Evolutionary conservation across 2,888 invertebrate genomes (phyloP).

Genomic region (Hemistola chrysoprasaria): DNA sequence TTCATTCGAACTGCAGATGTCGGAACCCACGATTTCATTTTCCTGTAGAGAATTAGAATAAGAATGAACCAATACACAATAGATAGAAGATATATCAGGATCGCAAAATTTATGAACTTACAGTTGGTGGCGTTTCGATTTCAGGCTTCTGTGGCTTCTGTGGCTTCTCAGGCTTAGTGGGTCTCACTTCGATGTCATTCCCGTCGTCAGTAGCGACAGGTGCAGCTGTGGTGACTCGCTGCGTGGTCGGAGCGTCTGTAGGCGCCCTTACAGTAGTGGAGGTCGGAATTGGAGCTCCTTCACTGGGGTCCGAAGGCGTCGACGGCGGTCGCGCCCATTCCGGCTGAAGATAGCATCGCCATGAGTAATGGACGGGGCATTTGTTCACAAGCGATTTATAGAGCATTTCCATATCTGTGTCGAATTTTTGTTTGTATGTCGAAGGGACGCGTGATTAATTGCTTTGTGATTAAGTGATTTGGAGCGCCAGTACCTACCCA

Average conservation of each 20-base stretch:
- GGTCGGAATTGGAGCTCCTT: constrained; percentile 60
- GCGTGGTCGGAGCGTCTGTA: constrained; percentile 37
- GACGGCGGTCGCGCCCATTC: constrained; percentile 92
- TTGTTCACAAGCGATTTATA: constrained; percentile 45
- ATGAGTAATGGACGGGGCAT: constrained; percentile 44
- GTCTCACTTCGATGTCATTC: constrained; percentile 25
- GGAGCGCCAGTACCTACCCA: background rate
- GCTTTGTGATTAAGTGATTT: constrained; percentile 16
- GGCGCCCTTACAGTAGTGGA: constrained; percentile 43
- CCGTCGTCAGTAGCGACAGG: constrained; percentile 32
- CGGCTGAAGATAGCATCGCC: constrained; percentile 79
- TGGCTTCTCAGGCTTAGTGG: constrained; percentile 22
- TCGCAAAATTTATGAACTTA: too few relatives aligned
- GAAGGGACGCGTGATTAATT: constrained; percentile 30
- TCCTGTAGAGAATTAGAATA: constrained; percentile 49
- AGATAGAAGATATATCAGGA: too few relatives aligned
- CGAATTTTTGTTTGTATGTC: constrained; percentile 34
- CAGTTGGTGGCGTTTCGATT: constrained; percentile 49
- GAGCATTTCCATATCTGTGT: constrained; percentile 35
- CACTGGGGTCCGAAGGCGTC: constrained; percentile 82
- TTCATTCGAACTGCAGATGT: constrained; percentile 57
- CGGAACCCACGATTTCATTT: constrained; percentile 67
- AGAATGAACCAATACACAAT: background rate
- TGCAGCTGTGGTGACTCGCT: constrained; percentile 35
- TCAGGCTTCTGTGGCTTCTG: constrained; percentile 37